Percentiles rank a stretch among this genome's conserved stretches.
Evolutionary conservation across 2,113 vertebrate species (phyloP).

Genomic region (Pachycephala philippinensis): DNA sequence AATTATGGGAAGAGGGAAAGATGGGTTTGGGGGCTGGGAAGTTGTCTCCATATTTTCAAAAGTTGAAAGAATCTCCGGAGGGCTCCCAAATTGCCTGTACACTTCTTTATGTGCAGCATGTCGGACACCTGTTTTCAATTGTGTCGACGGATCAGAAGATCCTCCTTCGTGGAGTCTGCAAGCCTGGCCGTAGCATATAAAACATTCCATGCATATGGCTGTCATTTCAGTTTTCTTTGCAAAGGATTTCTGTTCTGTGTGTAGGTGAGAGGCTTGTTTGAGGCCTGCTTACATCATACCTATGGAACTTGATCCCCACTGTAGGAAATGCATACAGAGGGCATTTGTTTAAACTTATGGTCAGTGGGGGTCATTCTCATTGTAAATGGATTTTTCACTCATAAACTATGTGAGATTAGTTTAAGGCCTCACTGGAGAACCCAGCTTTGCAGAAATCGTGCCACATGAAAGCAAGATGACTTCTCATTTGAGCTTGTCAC

Average conservation of each 20-base stretch:
- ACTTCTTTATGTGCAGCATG: constrained; percentile 52
- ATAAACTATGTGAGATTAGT: constrained; percentile 72
- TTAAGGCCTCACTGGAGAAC: constrained; percentile 65
- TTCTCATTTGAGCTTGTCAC: constrained; percentile 6
- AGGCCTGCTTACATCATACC: constrained; percentile 70
- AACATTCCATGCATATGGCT: constrained; percentile 62
- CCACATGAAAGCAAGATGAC: constrained; percentile 64
- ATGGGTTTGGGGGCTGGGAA: constrained; percentile 3
- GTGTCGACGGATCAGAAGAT: constrained; percentile 68
- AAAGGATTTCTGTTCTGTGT: constrained; percentile 69
- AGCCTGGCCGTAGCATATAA: constrained; percentile 37
- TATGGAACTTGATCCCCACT: constrained; percentile 71
- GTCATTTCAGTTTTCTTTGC: constrained; percentile 66
- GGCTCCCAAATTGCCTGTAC: constrained; percentile 68
- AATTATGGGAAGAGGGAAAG: neutral
- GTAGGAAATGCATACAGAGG: constrained; percentile 52
- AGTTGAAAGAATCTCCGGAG: constrained; percentile 68
- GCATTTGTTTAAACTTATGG: constrained; percentile 67
- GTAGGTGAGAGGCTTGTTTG: constrained; percentile 64
- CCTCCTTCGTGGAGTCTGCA: constrained; percentile 32
- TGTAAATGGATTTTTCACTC: constrained; percentile 74
- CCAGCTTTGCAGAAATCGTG: constrained; percentile 40
- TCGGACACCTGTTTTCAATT: constrained; percentile 78
- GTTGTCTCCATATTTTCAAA: constrained; percentile 64
- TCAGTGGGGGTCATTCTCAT: constrained; percentile 68